These are phyloP conservation scores for Hydrolagus affinis DNA, from an alignment of 2,113 vertebrate species.

Conservation along the genomic window DNA sequence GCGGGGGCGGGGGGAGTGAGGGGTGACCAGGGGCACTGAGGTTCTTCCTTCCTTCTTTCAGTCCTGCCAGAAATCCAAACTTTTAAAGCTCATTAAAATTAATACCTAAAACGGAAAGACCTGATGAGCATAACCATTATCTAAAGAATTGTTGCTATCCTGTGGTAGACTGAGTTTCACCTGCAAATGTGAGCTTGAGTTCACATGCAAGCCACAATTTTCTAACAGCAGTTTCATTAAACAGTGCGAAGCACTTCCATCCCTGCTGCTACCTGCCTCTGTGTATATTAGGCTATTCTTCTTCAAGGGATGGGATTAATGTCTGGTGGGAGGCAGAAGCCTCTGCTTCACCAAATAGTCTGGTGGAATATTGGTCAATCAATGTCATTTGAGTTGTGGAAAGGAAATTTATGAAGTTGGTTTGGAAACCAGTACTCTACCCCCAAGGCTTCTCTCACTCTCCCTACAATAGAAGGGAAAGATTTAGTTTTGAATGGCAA, in stretches of 20 bases:
- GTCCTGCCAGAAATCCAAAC: background rate
- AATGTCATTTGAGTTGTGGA: too few species aligned
- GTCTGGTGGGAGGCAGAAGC: slow-evolving; percentile 17
- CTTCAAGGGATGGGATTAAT: too few species aligned
- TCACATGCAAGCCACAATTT: slow-evolving; percentile 2
- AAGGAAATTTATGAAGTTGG: background rate
- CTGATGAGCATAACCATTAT: background rate
- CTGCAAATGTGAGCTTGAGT: background rate
- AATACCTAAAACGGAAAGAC: background rate
- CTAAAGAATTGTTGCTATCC: background rate
- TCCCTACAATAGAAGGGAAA: background rate
- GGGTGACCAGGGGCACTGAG: background rate
- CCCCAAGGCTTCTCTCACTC: background rate
- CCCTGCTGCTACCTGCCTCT: background rate
- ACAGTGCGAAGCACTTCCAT: background rate
- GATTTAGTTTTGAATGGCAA: background rate
- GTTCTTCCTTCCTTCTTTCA: background rate
- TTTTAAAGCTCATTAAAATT: background rate
- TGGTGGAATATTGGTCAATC: too few species aligned
- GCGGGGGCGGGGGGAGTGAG: background rate
- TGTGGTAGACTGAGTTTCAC: background rate
- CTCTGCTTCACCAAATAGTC: background rate
- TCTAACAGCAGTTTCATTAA: background rate
- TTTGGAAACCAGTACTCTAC: background rate
- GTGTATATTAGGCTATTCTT: background rate